Evolutionary conservation across 2,797 vertebrate genomes (phyloP).

Genomic region (Syngnathus rostellatus): DNA sequence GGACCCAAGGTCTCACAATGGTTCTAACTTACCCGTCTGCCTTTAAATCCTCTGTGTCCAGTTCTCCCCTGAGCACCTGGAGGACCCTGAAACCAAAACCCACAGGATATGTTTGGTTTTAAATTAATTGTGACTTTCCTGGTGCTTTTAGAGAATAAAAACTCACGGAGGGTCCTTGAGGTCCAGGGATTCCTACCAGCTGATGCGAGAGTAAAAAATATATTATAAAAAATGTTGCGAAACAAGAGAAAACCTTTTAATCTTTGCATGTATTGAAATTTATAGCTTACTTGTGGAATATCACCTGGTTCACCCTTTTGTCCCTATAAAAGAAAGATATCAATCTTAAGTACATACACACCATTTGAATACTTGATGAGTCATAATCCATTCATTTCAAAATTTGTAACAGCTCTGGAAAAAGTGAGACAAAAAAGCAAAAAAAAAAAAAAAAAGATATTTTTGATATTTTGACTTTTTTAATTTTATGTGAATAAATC

Average conservation of each 20-base stretch:
- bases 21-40: constrained; percentile 73
- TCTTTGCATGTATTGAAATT: neutral
- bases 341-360: neutral
- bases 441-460: neutral
- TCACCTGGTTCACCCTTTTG: constrained; percentile 93
- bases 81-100: constrained; percentile 71
- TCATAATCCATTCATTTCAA: neutral
- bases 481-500: neutral
- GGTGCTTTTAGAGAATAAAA: neutral
- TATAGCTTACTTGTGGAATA: constrained; percentile 83
- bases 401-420: neutral
- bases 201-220: constrained; percentile 32
- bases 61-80: constrained; percentile 80
- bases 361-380: neutral
- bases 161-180: constrained; percentile 75
- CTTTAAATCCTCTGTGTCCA: constrained; percentile 85
- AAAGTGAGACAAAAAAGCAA: neutral
- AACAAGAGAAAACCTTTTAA: neutral
- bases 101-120: neutral
- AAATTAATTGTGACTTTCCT: neutral
- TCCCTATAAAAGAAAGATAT: constrained; percentile 64
- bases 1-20: neutral
- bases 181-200: constrained; percentile 83
- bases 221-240: neutral
- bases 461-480: neutral